These are phyloP conservation scores for Oncorhynchus clarkii DNA, from an alignment of 2,113 vertebrate species.

Conservation along the genomic window DNA sequence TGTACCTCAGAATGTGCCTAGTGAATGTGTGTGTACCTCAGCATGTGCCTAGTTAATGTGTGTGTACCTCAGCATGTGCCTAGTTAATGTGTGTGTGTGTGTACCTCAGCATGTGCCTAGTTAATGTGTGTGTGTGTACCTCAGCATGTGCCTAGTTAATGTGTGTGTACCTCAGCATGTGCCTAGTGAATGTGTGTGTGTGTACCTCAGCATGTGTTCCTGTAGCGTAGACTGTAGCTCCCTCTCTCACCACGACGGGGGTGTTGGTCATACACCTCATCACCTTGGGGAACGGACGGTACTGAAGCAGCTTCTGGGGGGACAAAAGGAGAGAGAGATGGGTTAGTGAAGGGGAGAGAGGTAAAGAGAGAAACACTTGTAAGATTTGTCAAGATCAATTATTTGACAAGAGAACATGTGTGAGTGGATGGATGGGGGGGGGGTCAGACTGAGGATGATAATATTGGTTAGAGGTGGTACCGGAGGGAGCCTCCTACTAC, in stretches of 20 bases:
- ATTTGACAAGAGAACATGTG: too few species aligned
- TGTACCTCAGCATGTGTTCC: constrained; percentile 81
- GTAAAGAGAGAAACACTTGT: background rate
- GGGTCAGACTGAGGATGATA: too few species aligned
- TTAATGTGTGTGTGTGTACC: constrained; percentile 51
- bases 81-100: too few species aligned
- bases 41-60: too few species aligned
- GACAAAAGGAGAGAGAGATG: background rate
- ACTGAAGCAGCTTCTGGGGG: constrained; percentile 83
- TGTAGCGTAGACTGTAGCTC: constrained; percentile 92
- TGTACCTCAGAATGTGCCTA: constrained; percentile 79
- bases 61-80: constrained; percentile 79
- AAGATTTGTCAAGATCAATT: background rate
- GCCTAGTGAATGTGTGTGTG: too few species aligned
- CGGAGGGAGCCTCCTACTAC: too few species aligned
- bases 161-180: too few species aligned
- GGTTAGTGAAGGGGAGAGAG: background rate
- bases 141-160: constrained; percentile 71
- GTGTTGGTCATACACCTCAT: constrained; percentile 99
- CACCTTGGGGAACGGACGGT: constrained; percentile 85
- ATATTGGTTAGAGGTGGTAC: too few species aligned
- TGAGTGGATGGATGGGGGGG: too few species aligned
- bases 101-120: constrained; percentile 79
- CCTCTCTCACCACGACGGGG: constrained; percentile 91
- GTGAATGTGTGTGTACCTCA: too few species aligned